Evolutionary conservation across 1,140 invertebrate species (phyloP), one percentile per base, ranked within the genome.

Genomic region (Ephestia elutella): DNA sequence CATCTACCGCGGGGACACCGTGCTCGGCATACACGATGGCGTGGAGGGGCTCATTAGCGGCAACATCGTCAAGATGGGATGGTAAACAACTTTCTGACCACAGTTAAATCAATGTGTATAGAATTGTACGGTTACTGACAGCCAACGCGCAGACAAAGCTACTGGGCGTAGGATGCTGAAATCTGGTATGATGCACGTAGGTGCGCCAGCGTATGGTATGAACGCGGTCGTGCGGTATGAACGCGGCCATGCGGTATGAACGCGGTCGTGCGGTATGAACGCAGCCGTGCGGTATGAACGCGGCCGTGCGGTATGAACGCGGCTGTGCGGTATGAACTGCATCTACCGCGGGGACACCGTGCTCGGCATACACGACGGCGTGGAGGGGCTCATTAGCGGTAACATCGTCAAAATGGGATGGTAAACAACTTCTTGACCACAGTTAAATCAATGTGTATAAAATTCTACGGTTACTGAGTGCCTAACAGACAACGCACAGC

Each of bases 111-210:
- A n/a, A n/a, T n/a, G n/a, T n/a, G n/a, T n/a, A n/a, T n/a, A n/a
- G n/a, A n/a, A n/a, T n/a, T n/a, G n/a, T n/a, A n/a, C n/a, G n/a
- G n/a, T n/a, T n/a, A n/a, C n/a, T n/a, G n/a, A n/a, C n/a, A n/a
- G n/a, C n/a, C n/a, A n/a, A n/a, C n/a, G n/a, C n/a, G n/a, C n/a
- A n/a, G n/a, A n/a, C n/a, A n/a, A n/a, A n/a, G n/a, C n/a, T n/a
- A n/a, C n/a, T n/a, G n/a, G n/a, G n/a, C n/a, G n/a, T n/a, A n/a
- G n/a, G n/a, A n/a, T n/a, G n/a, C n/a, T n/a, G n/a, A n/a, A n/a
- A n/a, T n/a, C n/a, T n/a, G n/a, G n/a, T n/a, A n/a, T 99, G n/a
- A 97, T 99, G 93, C 97, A 99, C 84, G 95, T 99, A 73, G 99
- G 99, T 67, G 98, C 99, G 18, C 99, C 99, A 0, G 97, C 97